phyloP scores from a whole-genome alignment of 2,888 invertebrate species.

The Myopa testacea region DNA sequence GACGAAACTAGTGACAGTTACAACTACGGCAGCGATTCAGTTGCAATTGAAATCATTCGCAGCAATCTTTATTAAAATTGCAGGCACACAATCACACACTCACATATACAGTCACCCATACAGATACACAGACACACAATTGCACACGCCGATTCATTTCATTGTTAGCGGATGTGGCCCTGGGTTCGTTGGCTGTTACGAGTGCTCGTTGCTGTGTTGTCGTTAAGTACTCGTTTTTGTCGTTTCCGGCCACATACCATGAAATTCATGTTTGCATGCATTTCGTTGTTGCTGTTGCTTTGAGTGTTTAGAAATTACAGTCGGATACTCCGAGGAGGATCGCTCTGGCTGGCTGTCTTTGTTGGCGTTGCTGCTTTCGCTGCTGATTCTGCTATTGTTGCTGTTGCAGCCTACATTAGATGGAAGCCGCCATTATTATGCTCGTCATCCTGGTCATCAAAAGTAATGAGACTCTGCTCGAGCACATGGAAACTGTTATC shows the following conservation, averaged over 20 bases:
- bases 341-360: too few species aligned
- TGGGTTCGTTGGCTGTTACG: neutral
- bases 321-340: conserved; percentile 8
- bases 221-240: neutral
- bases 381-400: neutral
- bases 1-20: neutral
- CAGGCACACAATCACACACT: neutral
- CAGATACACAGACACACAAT: neutral
- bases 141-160: neutral
- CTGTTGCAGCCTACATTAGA: conserved; percentile 11
- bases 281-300: neutral
- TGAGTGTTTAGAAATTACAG: conserved; percentile 7
- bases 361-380: neutral
- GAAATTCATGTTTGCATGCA: conserved; percentile 7
- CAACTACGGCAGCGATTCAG: neutral
- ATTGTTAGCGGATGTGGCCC: conserved; percentile 4
- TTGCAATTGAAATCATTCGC: neutral
- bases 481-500: conserved; percentile 23
- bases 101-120: neutral
- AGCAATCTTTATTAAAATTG: conserved; percentile 22
- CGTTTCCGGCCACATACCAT: neutral
- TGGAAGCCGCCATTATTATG: conserved; percentile 29
- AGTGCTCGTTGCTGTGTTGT: neutral
- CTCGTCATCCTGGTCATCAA: conserved; percentile 31
- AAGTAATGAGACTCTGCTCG: conserved; percentile 24